A percentile compares a stretch with the other conserved stretches of the same genome.
These are phyloP conservation scores for Graptemys geographica DNA, from an alignment of 2,797 vertebrate species.

Conservation along the genomic window DNA sequence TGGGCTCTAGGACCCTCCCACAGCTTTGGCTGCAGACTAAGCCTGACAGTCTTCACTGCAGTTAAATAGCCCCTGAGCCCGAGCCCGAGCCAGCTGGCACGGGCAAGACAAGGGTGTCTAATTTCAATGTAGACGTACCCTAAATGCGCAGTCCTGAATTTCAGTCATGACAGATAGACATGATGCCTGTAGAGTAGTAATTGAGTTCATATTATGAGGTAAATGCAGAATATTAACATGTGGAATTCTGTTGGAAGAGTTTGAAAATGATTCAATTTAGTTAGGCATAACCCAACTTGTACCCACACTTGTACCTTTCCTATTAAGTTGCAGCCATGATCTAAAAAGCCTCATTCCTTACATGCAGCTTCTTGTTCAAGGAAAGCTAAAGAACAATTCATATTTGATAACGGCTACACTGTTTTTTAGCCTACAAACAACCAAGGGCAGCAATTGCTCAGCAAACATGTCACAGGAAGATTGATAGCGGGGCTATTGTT, in stretches of 20 bases:
- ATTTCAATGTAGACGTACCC: background rate
- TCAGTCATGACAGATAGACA: background rate
- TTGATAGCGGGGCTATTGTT: constrained; percentile 28
- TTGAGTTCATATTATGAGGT: background rate
- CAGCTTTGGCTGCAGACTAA: background rate
- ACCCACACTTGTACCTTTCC: background rate
- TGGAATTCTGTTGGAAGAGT: background rate
- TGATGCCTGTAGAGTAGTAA: background rate
- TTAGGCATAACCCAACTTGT: background rate
- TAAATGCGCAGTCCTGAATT: background rate
- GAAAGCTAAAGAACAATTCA: background rate
- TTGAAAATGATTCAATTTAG: background rate
- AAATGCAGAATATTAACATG: background rate
- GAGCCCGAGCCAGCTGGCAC: background rate
- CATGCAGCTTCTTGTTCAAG: background rate
- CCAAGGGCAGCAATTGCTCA: background rate
- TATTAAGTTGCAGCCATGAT: background rate
- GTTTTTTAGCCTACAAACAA: background rate
- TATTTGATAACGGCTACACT: background rate
- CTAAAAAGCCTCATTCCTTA: constrained; percentile 1
- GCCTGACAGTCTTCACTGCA: background rate
- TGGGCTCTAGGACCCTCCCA: background rate
- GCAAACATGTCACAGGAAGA: background rate
- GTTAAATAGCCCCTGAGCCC: background rate
- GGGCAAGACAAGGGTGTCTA: background rate